Conservation (phyloP, 2,113 vertebrate genomes). For the Grus americana region DNA sequence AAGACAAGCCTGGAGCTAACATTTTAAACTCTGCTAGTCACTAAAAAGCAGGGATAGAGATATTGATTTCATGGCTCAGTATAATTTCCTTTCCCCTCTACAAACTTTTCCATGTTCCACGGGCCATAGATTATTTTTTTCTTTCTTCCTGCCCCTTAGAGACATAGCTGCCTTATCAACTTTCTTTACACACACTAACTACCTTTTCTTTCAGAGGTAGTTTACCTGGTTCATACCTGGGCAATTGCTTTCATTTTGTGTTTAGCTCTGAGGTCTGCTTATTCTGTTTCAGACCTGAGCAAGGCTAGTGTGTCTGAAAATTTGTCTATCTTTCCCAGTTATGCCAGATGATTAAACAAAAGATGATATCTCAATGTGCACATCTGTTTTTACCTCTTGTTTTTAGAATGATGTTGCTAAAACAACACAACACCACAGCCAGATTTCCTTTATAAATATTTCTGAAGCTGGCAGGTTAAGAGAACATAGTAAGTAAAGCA, state of each 20-base stretch:
- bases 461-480: background rate
- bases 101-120: background rate
- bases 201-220: background rate
- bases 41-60: background rate
- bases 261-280: background rate
- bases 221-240: background rate
- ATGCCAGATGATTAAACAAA: background rate
- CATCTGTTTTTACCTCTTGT: background rate
- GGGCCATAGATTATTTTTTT: background rate
- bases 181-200: background rate
- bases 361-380: background rate
- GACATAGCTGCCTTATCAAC: background rate
- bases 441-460: background rate
- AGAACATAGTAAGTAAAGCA: background rate
- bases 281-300: background rate
- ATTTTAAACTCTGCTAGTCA: background rate
- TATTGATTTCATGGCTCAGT: background rate
- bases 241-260: background rate
- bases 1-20: background rate
- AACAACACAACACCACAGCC: background rate
- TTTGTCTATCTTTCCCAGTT: background rate
- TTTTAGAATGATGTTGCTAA: background rate
- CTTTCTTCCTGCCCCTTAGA: background rate
- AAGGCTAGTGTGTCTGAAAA: background rate
- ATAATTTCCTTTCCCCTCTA: background rate